Evolutionary conservation across 2,888 invertebrate species (phyloP), one percentile per base, ranked within the genome.

Genomic region (Chaetogeoica ovagalla): DNA sequence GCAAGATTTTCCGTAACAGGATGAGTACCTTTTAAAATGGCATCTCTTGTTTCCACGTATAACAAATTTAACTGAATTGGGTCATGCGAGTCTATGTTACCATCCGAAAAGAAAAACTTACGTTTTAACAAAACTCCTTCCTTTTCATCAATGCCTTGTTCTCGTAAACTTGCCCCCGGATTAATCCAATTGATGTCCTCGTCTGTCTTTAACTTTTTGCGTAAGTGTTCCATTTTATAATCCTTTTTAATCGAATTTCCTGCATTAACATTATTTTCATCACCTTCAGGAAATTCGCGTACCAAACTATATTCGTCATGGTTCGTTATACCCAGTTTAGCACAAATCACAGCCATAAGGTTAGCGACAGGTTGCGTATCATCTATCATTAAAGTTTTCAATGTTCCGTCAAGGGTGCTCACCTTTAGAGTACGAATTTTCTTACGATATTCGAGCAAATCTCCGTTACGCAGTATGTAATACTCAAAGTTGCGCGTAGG

Each of bases 131-230:
- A 89, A 39, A 99, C 92, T 2, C 96, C 96, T 87, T 98, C 97
- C 17, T 91, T 89, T 85, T 95, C 95, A 85, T 96, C 95, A 79
- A 99, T 94, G 82, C 97, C 98, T 87, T 99, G 99, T 87, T 99
- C 98, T 81, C 97, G 89, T 74, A 99, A 89, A 0, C 99, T 99
- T 87, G 97, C 97, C 7, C 95, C 92, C 19, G 97, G 96, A 87
- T 99, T 98, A 84, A 99, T 93, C 99, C 99, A 99, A 87, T 97
- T 87, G 94, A 95, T 92, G 89, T 99, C 99, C 88, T 99, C 99
- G 86, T 99, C 99, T 73, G 99, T 99, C 86, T 96, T 93, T 66
- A 99, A 88, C 86, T 98, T 98, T 87, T 95, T 97, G 85, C 97
- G 90, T 84, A 99, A 90, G 88, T 96, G 94, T 85, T 98, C 98